Base-by-base conservation (phyloP, 2,888 invertebrate species). In the Terebella lapidaria region DNA sequence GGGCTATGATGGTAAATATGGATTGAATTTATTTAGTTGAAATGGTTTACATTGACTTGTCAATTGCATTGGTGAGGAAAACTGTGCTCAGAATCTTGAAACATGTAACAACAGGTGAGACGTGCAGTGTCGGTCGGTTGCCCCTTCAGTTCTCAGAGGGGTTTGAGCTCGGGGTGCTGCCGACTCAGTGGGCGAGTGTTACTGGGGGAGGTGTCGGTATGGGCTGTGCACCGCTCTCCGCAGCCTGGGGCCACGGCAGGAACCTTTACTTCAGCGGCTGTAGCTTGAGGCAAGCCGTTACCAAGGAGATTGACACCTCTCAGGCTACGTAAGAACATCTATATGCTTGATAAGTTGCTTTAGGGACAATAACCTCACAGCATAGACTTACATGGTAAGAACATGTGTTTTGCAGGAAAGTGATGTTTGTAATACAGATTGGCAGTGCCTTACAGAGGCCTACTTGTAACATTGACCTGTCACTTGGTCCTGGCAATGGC, bases 191-290 rank as follows among this genome's bases (percentile, higher is more conserved):
- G 81, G 71, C 68, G 3, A 58, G 67, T 18, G 74, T 81, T n/a
- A 54, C 52, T 20, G 60, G 60, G n/a, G 81, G 81, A 18, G 73
- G 71, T 24, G 72, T 79, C 2, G 78, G 79, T 4, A 71, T 74
- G 61, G 81, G 81, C 1, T 81, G 81, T 71, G 80, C 78, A 20
- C 74, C 79, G 2, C 67, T 81, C 45, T 69, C 75, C n/a, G 79
- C 80, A 0, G 73, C 74, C 60, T 49, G 22, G 15, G 79, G 78
- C 45, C 79, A 81, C 61, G 82, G 81, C 1, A 80, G 79, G 59
- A 79, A 78, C 18, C 68, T 82, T 15, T 81, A 81, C 65, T 81
- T 82, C 70, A 78, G 76, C 61, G 80, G 78, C 30, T 81, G 81
- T 71, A 80, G 80, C 0, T 65, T 71, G 20, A 67, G 82, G 56